These are phyloP conservation scores for Philaenus spumarius DNA, from an alignment of 1,140 invertebrate species.

Conservation along the genomic window DNA sequence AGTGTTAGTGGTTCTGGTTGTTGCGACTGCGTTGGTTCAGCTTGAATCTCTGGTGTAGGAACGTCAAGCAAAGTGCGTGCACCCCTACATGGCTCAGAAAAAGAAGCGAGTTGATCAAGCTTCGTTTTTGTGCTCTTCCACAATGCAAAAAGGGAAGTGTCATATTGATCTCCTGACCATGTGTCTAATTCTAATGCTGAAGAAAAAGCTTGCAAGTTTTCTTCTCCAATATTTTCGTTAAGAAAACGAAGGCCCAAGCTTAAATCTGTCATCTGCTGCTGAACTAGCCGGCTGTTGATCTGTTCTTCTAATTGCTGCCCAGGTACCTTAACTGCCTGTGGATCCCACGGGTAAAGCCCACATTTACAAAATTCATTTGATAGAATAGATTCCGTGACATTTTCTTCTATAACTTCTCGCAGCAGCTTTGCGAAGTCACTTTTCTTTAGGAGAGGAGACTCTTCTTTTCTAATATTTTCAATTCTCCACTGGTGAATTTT, in stretches of 20 bases:
- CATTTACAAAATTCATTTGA: background rate
- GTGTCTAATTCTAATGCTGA: background rate
- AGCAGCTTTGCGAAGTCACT: conserved; percentile 10
- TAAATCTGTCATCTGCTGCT: background rate
- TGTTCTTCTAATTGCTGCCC: background rate
- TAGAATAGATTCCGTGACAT: too few relatives aligned
- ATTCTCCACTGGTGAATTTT: conserved; percentile 26
- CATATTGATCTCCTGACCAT: background rate
- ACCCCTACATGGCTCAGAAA: background rate
- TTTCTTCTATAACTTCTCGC: too few relatives aligned
- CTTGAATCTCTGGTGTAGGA: background rate
- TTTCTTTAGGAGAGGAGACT: conserved; percentile 24
- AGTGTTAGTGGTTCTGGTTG: background rate
- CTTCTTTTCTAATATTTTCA: conserved; percentile 25
- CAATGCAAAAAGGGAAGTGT: background rate
- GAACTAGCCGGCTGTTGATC: too few relatives aligned
- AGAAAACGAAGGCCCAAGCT: background rate
- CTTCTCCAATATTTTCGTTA: background rate
- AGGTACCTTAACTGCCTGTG: conserved; percentile 18
- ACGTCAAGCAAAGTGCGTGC: background rate
- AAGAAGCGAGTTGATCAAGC: background rate
- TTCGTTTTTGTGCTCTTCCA: background rate
- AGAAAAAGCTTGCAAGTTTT: background rate
- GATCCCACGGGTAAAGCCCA: background rate
- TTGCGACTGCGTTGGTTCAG: background rate